Percentiles rank a stretch among this genome's conserved stretches.
phyloP scores from a whole-genome alignment of 2,888 invertebrate genomes.

The Chaetogeoica ovagalla region DNA sequence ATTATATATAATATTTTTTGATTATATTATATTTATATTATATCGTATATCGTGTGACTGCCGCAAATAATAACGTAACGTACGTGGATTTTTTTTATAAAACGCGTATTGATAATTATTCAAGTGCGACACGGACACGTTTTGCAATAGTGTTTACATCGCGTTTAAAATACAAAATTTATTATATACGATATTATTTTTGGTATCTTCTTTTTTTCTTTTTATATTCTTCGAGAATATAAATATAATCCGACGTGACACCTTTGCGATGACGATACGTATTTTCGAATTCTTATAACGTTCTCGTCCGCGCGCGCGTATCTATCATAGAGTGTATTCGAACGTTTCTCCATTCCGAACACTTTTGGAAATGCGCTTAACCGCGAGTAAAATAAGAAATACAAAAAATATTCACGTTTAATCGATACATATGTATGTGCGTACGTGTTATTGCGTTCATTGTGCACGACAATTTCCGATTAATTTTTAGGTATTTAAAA shows the following conservation, averaged over 20 bases:
- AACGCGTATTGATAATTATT: too few species aligned
- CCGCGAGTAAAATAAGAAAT: not conserved
- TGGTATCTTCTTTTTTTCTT: too few species aligned
- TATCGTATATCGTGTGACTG: too few species aligned
- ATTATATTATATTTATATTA: too few species aligned
- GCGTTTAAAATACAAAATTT: too few species aligned
- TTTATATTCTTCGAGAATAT: too few species aligned
- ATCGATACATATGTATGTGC: constrained; percentile 37
- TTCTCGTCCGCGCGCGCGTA: constrained; percentile 10
- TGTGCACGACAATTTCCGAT: constrained; percentile 1
- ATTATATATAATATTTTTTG: too few species aligned
- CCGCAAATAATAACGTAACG: too few species aligned
- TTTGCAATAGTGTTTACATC: too few species aligned
- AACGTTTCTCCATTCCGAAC: not conserved
- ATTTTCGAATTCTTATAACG: constrained; percentile 22
- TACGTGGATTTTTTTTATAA: too few species aligned
- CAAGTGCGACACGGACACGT: too few species aligned
- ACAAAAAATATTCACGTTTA: constrained; percentile 27
- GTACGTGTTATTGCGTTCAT: not conserved
- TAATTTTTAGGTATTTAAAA: constrained; percentile 19
- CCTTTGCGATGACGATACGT: not conserved
- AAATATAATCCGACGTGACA: constrained; percentile 31
- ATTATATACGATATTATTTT: too few species aligned
- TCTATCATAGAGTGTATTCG: not conserved
- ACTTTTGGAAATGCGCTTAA: not conserved